Evolutionary conservation across 2,797 vertebrate species (phyloP), one percentile per base, ranked within the genome.

Genomic region (Synanceia verrucosa): DNA sequence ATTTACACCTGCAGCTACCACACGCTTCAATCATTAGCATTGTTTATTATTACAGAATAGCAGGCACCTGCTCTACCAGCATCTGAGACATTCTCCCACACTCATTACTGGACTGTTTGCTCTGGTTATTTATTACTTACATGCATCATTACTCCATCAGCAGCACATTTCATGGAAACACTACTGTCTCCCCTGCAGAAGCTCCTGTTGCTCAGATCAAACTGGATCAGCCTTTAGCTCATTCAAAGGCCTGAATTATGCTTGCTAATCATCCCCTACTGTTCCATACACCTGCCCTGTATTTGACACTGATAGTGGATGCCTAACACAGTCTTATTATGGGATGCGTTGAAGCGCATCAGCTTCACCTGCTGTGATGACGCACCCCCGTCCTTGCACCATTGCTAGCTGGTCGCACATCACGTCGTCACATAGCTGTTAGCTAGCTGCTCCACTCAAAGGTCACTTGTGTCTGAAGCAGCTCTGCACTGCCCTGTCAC

Each of bases 401-500:
- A 92, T 92, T 91, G 86, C 92, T 88, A 64, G 51, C 78, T 81
- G 79, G 26, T 79, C 86, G 39, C 80, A 75, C 79, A 83, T 87
- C 92, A 93, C 92, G 92, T 93, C 91, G 82, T 79, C 89, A 87
- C 74, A 69, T 71, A 26, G 51, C 41, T 70, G 75, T 71, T 84
- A 23, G 33, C 1, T 34, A 34, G 33, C 33, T 34, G 3, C 10
- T 59, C 55, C 50, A 74, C 76, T 19, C 10, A 66, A 79, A 79
- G 76, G 77, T 84, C 80, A 78, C 60, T n/a, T 34, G 65, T 50
- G n/a, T 24, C 24, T 3, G 46, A 61, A 58, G 18, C 1, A 64
- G 1, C 10, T 10, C 26, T 6, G 16, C 24, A 1, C 23, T 18
- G 9, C 10, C 12, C 2, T 9, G n/a, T n/a, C 6, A 5, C 10